Evolutionary conservation across 1,140 invertebrate species (phyloP).

Genomic region (Pseudomyrmex dendroicus): DNA sequence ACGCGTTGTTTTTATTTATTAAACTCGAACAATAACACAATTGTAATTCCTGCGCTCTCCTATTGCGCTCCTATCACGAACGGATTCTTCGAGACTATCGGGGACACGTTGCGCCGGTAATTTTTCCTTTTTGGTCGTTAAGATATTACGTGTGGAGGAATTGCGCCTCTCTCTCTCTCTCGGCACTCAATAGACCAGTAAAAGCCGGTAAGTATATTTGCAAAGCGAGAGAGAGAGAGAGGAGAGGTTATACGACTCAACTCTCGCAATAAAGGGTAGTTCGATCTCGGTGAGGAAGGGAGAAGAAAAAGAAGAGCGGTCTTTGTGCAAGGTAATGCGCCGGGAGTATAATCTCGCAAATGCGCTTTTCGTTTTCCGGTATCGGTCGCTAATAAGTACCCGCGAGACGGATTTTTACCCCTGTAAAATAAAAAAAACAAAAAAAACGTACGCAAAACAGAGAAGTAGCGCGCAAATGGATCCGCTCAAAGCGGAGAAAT

Average conservation of each 20-base stretch:
- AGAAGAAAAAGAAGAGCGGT: not conserved
- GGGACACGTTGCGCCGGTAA: not conserved
- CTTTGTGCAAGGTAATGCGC: constrained; percentile 15
- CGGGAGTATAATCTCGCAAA: constrained; percentile 7
- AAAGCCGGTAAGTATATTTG: constrained; percentile 64
- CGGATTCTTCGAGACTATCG: not conserved
- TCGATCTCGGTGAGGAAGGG: not conserved
- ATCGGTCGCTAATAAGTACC: constrained; percentile 62
- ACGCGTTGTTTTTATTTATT: no score
- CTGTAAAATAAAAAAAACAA: no score
- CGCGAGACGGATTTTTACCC: not conserved
- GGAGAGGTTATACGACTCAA: constrained; percentile 7
- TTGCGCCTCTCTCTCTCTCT: constrained; percentile 44
- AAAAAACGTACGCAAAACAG: no score
- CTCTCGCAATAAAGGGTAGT: constrained; percentile 31
- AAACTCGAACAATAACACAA: not conserved
- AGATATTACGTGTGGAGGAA: constrained; percentile 44
- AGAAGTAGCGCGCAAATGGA: no score
- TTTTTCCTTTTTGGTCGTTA: constrained; percentile 38
- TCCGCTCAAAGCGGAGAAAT: no score
- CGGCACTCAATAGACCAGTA: constrained; percentile 66
- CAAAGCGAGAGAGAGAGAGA: constrained; percentile 42
- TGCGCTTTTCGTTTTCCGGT: not conserved
- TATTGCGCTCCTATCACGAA: not conserved
- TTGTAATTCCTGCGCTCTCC: not conserved